Evolutionary conservation across 2,113 vertebrate genomes (phyloP), one percentile per base, ranked within the genome.

Genomic region (Lepisosteus oculatus): DNA sequence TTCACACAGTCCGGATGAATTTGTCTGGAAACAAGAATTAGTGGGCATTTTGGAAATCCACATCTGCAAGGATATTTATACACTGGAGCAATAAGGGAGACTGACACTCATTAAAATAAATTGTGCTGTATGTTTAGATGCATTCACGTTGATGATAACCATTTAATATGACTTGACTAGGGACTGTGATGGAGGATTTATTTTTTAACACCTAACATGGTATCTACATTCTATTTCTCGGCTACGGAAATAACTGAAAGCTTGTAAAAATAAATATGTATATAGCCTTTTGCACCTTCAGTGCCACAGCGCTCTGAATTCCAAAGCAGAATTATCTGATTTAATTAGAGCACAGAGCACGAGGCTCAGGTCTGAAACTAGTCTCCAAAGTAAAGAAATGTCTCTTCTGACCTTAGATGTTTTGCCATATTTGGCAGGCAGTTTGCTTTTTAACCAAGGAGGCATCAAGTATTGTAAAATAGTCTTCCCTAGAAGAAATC

Each of bases 401-500:
- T 65, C 47, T 62, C 61, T 3, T 57, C 14, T 11, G 65, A 64
- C 9, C 14, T 13, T 43, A 41, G 43, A 15, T 44, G 61, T 66
- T 67, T 72, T 43, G 41, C 71, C 56, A 56, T 61, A 29, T 72
- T 67, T 72, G 71, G 71, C 51, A 67, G 55, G 64, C 55, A 17
- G 64, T n/a, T 72, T 4, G 12, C 44, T 71, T 79, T 84, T 78
- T 83, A 71, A 29, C 81, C 77, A 79, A 85, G 77, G 89, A 84
- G 86, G 87, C 80, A 80, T 81, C 83, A 86, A 87, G 79, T 82
- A 71, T 77, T 78, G 70, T 78, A 88, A 89, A 88, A 82, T 80
- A 70, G 55, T 83, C 82, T 88, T 85, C 87, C 82, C 55, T 73
- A 84, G 88, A 85, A 85, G 86, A 89, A 84, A 86, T 88, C 82